phyloP scores from a whole-genome alignment of 2,888 invertebrate genomes.

The Hybos culiciformis region DNA sequence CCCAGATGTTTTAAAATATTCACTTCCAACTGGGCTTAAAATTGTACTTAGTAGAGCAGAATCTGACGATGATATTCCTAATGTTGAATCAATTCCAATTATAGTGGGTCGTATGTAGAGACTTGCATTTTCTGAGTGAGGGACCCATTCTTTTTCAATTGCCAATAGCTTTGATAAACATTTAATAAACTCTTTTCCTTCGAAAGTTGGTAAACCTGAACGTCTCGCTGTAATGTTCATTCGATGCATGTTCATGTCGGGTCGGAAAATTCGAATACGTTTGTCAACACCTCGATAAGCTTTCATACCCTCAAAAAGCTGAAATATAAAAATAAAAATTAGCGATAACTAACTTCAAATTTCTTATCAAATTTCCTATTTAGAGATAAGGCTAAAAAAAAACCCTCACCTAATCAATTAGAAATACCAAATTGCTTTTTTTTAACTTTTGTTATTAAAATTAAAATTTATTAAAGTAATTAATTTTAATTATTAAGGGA shows the following conservation, averaged over 20 bases:
- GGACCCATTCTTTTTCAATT: slow-evolving; percentile 97
- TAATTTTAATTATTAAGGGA: too few species aligned
- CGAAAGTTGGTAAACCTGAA: slow-evolving; percentile 79
- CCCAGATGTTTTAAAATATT: slow-evolving; percentile 53
- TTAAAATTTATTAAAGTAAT: not conserved
- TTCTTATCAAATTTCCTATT: too few species aligned
- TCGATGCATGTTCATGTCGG: slow-evolving; percentile 86
- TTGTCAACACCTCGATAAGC: slow-evolving; percentile 89
- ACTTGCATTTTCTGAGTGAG: slow-evolving; percentile 76
- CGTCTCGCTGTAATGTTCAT: slow-evolving; percentile 78
- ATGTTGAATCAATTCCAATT: slow-evolving; percentile 89
- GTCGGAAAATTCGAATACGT: slow-evolving; percentile 85
- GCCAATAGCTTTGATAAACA: slow-evolving; percentile 73
- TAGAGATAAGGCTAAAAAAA: too few species aligned
- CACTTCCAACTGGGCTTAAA: slow-evolving; percentile 83
- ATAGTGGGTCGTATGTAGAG: slow-evolving; percentile 92
- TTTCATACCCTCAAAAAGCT: slow-evolving; percentile 98
- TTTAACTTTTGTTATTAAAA: not conserved
- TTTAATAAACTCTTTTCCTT: slow-evolving; percentile 68
- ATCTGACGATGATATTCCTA: slow-evolving; percentile 79
- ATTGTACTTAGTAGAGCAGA: slow-evolving; percentile 86
- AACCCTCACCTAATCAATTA: not conserved
- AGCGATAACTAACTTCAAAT: too few species aligned
- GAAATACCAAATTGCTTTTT: not conserved
- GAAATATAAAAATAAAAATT: slow-evolving; percentile 20